These are phyloP conservation scores for Oligia fasciuncula DNA, from an alignment of 2,888 invertebrate species.

Conservation along the genomic window DNA sequence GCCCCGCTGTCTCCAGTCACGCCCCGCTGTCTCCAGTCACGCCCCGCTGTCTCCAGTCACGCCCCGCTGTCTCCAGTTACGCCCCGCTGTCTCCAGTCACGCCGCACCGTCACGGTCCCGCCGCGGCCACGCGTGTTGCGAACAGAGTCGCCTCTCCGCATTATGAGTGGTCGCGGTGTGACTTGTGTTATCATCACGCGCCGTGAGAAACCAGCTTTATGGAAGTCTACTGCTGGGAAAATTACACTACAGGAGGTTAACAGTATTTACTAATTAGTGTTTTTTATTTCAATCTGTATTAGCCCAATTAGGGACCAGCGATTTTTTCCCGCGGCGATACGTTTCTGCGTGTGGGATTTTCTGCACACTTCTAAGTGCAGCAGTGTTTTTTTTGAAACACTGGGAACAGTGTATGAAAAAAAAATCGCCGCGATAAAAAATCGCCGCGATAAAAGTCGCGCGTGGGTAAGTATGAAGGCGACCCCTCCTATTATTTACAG, in stretches of 20 bases:
- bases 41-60: not conserved
- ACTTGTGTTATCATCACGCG: not conserved
- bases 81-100: not conserved
- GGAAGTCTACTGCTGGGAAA: not conserved
- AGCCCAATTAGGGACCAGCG: not conserved
- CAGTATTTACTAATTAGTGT: not conserved
- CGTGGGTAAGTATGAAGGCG: not conserved
- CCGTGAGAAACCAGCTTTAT: not conserved
- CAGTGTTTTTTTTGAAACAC: not conserved
- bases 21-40: too few species aligned
- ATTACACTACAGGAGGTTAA: not conserved
- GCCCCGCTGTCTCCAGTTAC: not conserved
- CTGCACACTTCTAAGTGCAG: not conserved
- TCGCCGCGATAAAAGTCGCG: too few species aligned
- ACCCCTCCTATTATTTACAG: conserved; percentile 77
- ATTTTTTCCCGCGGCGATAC: not conserved
- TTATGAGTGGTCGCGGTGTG: not conserved
- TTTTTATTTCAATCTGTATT: not conserved
- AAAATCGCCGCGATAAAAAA: not conserved
- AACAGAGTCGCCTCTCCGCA: not conserved
- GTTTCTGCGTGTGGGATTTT: not conserved
- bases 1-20: too few species aligned
- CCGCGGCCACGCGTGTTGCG: not conserved
- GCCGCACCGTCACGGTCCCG: not conserved
- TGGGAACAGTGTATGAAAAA: not conserved